A percentile compares a stretch with the other conserved stretches of the same genome.
These are phyloP conservation scores for Noctua comes DNA, from an alignment of 2,888 invertebrate genomes.

Conservation along the genomic window DNA sequence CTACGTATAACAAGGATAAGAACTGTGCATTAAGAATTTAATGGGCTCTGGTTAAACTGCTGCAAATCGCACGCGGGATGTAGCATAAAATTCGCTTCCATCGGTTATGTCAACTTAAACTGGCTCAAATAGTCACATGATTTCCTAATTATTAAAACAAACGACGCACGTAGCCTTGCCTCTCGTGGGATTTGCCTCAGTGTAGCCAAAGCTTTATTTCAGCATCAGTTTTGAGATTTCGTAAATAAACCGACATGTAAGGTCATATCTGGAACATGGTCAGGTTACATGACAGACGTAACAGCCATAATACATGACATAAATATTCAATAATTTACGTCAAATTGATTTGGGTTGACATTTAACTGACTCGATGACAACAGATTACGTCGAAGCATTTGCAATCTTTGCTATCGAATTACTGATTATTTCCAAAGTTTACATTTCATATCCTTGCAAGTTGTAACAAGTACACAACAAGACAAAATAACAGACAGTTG, in stretches of 20 bases:
- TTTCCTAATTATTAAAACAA: background rate
- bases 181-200: background rate
- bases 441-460: background rate
- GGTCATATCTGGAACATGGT: background rate
- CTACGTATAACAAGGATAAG: background rate
- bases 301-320: background rate
- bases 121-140: background rate
- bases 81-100: background rate
- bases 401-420: slow-evolving; percentile 2
- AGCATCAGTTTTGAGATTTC: background rate
- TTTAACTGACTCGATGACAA: background rate
- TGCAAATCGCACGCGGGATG: background rate
- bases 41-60: background rate
- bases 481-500: background rate
- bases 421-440: background rate
- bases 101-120: background rate
- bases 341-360: slow-evolving; percentile 21
- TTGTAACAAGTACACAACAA: background rate
- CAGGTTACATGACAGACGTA: background rate
- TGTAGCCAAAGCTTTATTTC: background rate
- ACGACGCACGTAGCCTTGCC: no score
- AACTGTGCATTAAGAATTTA: background rate
- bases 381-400: background rate
- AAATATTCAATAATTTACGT: slow-evolving; percentile 8
- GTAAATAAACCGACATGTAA: background rate